These are phyloP conservation scores for Piprites chloris DNA, from an alignment of 2,113 vertebrate species.

Conservation along the genomic window DNA sequence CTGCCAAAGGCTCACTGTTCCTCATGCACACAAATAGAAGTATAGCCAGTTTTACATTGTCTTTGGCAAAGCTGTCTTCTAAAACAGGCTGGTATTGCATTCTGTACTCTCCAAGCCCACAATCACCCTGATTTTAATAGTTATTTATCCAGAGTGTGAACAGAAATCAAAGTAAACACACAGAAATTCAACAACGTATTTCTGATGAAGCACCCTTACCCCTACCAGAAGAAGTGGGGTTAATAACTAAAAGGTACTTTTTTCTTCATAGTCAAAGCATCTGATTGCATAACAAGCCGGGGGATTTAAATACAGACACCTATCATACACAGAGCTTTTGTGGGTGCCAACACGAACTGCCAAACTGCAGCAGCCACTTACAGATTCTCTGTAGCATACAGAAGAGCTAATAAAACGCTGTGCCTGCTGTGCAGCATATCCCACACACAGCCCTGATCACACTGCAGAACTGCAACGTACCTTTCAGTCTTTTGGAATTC, in stretches of 20 bases:
- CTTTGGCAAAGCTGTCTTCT: neutral
- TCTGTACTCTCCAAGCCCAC: neutral
- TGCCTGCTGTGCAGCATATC: neutral
- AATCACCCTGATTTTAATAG: neutral
- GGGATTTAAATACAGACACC: neutral
- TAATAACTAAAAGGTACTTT: neutral
- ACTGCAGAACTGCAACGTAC: slow-evolving; percentile 68
- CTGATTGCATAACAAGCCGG: neutral
- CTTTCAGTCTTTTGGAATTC: slow-evolving; percentile 75
- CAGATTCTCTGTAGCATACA: neutral
- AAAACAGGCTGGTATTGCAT: neutral
- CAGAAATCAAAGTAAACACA: neutral
- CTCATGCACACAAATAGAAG: neutral
- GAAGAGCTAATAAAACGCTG: neutral
- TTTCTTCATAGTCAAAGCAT: neutral
- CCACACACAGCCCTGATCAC: neutral
- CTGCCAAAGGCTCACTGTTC: neutral
- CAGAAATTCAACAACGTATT: neutral
- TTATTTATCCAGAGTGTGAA: neutral
- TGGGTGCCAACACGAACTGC: neutral
- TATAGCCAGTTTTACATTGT: neutral
- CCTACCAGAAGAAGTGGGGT: neutral
- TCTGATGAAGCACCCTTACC: neutral
- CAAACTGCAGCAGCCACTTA: neutral
- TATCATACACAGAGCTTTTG: neutral